Percentiles rank a stretch among this genome's conserved stretches.
Conservation (phyloP, 2,113 vertebrate species). For the Reinhardtius hippoglossoides region DNA sequence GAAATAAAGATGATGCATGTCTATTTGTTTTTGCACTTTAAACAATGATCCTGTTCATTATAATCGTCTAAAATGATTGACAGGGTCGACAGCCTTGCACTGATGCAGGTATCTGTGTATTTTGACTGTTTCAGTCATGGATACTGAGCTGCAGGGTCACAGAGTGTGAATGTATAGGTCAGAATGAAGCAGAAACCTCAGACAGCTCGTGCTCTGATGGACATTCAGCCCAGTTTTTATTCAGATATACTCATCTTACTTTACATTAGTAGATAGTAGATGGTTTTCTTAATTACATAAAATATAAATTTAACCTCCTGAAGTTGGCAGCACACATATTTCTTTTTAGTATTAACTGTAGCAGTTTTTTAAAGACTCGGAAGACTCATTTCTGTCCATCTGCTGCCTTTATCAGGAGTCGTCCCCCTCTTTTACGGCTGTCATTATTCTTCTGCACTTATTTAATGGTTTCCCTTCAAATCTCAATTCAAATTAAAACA, state of each 20-base stretch:
- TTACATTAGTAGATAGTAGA: neutral
- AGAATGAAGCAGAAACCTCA: conserved; percentile 2
- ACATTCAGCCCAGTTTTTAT: neutral
- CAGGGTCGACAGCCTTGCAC: neutral
- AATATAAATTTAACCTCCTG: conserved; percentile 8
- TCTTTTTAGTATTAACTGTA: conserved; percentile 9
- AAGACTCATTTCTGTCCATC: conserved; percentile 30
- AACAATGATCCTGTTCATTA: neutral
- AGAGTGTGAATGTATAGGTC: neutral
- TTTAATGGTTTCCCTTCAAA: conserved; percentile 40
- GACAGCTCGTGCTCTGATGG: neutral
- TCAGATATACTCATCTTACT: neutral
- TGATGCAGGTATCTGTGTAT: neutral
- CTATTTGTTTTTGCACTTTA: neutral
- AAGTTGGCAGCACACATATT: conserved; percentile 13
- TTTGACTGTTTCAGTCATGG: neutral
- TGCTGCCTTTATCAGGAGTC: conserved; percentile 40
- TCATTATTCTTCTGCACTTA: conserved; percentile 35
- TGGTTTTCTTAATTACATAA: conserved; percentile 17
- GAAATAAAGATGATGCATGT: neutral
- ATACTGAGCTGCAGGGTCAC: neutral
- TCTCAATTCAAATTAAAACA: conserved; percentile 36
- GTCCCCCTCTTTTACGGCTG: conserved; percentile 31
- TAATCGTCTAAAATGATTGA: neutral
- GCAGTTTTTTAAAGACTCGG: conserved; percentile 20